Conservation (phyloP, 2,113 vertebrate species). For the Zingel zingel region DNA sequence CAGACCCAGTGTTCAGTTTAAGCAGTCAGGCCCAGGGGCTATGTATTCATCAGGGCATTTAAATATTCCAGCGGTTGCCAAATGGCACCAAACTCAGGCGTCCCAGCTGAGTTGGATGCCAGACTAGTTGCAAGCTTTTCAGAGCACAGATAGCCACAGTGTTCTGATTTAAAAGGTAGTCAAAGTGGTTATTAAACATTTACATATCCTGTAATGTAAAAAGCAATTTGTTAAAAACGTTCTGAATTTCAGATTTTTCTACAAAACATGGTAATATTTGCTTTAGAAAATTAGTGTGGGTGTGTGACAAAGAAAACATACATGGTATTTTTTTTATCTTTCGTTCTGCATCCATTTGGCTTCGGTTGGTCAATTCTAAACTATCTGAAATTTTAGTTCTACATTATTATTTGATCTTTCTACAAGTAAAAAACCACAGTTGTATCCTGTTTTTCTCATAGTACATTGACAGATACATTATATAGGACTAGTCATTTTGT, state of each 20-base stretch:
- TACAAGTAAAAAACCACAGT: neutral
- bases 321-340: neutral
- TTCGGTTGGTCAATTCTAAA: slow-evolving; percentile 4
- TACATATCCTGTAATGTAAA: slow-evolving; percentile 27
- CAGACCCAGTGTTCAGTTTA: slow-evolving; percentile 70
- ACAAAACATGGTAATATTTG: neutral
- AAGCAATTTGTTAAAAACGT: slow-evolving; percentile 20
- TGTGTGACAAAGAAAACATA: neutral
- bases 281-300: neutral
- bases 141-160: slow-evolving; percentile 62
- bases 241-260: slow-evolving; percentile 1
- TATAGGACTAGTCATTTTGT: neutral
- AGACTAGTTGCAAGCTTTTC: slow-evolving; percentile 63
- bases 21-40: slow-evolving; percentile 75
- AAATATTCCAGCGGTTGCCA: slow-evolving; percentile 81
- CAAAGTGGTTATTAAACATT: slow-evolving; percentile 47
- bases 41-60: slow-evolving; percentile 81
- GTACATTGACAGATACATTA: neutral
- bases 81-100: slow-evolving; percentile 73
- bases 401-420: neutral
- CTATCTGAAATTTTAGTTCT: too few relatives aligned
- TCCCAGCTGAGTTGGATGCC: slow-evolving; percentile 62
- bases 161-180: slow-evolving; percentile 59
- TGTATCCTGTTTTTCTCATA: neutral
- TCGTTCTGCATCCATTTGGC: neutral